Evolutionary conservation across 2,888 invertebrate genomes (phyloP).

Genomic region (Saturnia pavonia): DNA sequence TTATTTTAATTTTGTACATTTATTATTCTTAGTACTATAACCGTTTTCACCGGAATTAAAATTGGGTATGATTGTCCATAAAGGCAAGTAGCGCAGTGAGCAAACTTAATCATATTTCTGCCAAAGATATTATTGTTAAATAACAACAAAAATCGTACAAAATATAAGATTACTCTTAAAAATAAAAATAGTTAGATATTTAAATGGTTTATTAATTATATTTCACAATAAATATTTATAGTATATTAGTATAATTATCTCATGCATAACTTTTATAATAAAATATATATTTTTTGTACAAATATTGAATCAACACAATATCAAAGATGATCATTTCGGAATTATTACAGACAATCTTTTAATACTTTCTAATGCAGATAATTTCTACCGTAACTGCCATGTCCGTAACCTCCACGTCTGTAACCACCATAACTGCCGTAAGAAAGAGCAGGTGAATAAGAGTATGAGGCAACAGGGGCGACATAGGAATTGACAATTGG

Average conservation of each 20-base stretch:
- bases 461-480: constrained; percentile 33
- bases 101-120: too few relatives aligned
- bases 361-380: constrained; percentile 32
- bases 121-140: too few relatives aligned
- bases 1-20: too few relatives aligned
- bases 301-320: neutral
- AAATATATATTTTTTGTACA: neutral
- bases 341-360: neutral
- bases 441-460: constrained; percentile 30
- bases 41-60: too few relatives aligned
- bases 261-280: constrained; percentile 7
- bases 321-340: neutral
- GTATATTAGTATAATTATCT: constrained; percentile 1
- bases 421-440: constrained; percentile 40
- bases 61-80: too few relatives aligned
- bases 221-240: constrained; percentile 7
- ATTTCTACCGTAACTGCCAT: constrained; percentile 38
- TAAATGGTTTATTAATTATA: constrained; percentile 1
- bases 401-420: constrained; percentile 26
- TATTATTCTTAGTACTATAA: too few relatives aligned
- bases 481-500: constrained; percentile 46
- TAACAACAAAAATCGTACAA: too few relatives aligned
- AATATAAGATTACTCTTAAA: too few relatives aligned
- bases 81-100: too few relatives aligned
- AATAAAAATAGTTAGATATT: neutral